phyloP scores from a whole-genome alignment of 2,113 vertebrate genomes.

The Oryzias woworae region DNA sequence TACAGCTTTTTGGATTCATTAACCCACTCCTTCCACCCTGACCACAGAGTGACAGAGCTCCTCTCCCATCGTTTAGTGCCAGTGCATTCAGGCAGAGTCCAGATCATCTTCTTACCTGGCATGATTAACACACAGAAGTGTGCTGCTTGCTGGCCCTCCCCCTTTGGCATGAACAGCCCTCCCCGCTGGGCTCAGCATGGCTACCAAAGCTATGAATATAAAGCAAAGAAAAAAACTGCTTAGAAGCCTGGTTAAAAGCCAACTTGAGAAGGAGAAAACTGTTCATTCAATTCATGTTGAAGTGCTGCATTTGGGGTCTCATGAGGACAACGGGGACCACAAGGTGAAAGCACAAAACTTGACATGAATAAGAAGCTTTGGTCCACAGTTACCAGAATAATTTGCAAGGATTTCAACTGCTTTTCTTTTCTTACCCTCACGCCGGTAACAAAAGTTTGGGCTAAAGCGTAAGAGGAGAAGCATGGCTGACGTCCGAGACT shows the following conservation, averaged over 20 bases:
- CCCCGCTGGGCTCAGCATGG: slow-evolving; percentile 90
- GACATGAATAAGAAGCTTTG: slow-evolving; percentile 64
- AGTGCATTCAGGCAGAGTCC: slow-evolving; percentile 69
- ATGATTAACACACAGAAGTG: slow-evolving; percentile 73
- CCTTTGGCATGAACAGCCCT: slow-evolving; percentile 87
- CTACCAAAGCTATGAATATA: slow-evolving; percentile 76
- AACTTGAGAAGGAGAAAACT: slow-evolving; percentile 43
- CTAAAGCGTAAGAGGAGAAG: slow-evolving; percentile 29
- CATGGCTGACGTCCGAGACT: slow-evolving; percentile 40
- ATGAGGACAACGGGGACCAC: slow-evolving; percentile 53
- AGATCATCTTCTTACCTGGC: slow-evolving; percentile 69
- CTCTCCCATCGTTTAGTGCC: slow-evolving; percentile 66
- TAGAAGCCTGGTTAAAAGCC: slow-evolving; percentile 57
- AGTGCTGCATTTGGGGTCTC: slow-evolving; percentile 54
- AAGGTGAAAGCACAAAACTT: slow-evolving; percentile 51
- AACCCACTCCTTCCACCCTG: slow-evolving; percentile 24
- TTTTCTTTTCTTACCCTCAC: slow-evolving; percentile 75
- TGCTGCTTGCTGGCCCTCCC: slow-evolving; percentile 73
- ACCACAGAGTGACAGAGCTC: slow-evolving; percentile 58
- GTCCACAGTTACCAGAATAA: slow-evolving; percentile 76
- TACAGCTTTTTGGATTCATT: slow-evolving; percentile 67
- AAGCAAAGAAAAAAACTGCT: slow-evolving; percentile 38
- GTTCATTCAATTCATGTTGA: slow-evolving; percentile 29
- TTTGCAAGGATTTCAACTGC: slow-evolving; percentile 78
- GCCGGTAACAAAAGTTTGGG: slow-evolving; percentile 61